Base-by-base conservation (phyloP, 2,113 vertebrate genomes). In the Psilopogon haemacephalus region DNA sequence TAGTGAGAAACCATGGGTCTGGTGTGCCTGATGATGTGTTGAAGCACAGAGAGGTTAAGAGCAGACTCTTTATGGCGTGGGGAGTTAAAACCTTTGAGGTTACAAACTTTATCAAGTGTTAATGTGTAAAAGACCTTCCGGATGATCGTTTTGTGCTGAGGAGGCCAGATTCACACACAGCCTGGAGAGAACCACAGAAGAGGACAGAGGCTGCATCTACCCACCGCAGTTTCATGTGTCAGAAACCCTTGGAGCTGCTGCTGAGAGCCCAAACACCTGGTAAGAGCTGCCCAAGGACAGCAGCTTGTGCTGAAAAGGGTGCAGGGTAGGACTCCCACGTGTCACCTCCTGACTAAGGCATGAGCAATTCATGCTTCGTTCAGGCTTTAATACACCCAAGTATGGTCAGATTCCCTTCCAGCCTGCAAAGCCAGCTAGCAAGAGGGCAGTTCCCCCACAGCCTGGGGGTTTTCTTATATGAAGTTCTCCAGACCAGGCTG, bases 51-150 rank as follows among this genome's bases (percentile, higher is more conserved):
- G 44, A 56, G 17, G 19, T 6, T 64, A 11, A 37, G 60, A 68
- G 5, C 8, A 3, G n/a, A 8, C 2, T 6, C 24, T n/a, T 8
- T 6, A 52, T 1, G 0, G 8, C n/a, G 15, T 1, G 15, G 20
- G 15, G 12, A 3, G 1, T 37, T n/a, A n/a, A n/a, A n/a, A n/a
- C n/a, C n/a, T n/a, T n/a, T n/a, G n/a, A n/a, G n/a, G n/a, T n/a
- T n/a, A n/a, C n/a, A n/a, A n/a, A 8, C 6, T 80, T 86, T 23
- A 44, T 12, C 6, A 62, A 55, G 8, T 3, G 2, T 15, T 12
- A 46, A 2, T 14, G 35, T 40, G 0, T 10, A 27, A 28, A 83
- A 90, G 27, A n/a, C 2, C 2, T 68, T 15, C 67, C 58, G 15
- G 4, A 19, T 86, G 69, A 8, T 32, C 6, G 16, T 68, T 33